phyloP scores from a whole-genome alignment of 2,888 invertebrate species.

The Eledona agricola region DNA sequence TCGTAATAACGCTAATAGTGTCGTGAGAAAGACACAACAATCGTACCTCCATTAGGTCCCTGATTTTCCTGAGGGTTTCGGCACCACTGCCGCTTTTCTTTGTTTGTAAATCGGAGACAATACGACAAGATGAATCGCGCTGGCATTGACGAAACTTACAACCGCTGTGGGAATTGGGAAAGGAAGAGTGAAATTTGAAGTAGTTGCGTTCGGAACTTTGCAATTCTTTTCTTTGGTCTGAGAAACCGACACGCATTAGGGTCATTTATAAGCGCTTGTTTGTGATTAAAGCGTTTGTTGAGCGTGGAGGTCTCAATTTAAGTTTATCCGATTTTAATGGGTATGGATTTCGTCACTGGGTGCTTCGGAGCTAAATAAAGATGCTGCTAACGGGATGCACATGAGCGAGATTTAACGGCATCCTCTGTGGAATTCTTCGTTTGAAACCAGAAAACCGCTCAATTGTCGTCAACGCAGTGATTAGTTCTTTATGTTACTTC shows the following conservation, averaged over 20 bases:
- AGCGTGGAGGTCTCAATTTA: background rate
- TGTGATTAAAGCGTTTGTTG: conserved; percentile 3
- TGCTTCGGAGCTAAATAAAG: conserved; percentile 8
- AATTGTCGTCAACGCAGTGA: too few species aligned
- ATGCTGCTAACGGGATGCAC: conserved; percentile 9
- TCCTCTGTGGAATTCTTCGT: background rate
- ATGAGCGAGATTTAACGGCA: background rate
- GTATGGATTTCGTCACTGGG: conserved; percentile 4
- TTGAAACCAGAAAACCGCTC: too few species aligned
- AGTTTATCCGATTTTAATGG: conserved; percentile 8
- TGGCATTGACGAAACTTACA: too few species aligned
- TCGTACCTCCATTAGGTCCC: conserved; percentile 18
- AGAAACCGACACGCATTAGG: too few species aligned
- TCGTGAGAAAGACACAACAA: conserved; percentile 35
- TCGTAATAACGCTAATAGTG: conserved; percentile 37
- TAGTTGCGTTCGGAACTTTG: too few species aligned
- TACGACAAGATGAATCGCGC: too few species aligned
- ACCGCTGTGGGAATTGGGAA: too few species aligned
- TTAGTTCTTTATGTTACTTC: too few species aligned
- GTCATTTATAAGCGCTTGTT: background rate
- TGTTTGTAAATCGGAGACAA: too few species aligned
- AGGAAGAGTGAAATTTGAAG: too few species aligned
- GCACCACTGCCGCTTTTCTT: too few species aligned
- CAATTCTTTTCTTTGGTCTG: too few species aligned
- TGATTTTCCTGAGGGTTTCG: conserved; percentile 13